Evolutionary conservation across 2,888 invertebrate genomes (phyloP).

Genomic region (Ormyrus rosae): DNA sequence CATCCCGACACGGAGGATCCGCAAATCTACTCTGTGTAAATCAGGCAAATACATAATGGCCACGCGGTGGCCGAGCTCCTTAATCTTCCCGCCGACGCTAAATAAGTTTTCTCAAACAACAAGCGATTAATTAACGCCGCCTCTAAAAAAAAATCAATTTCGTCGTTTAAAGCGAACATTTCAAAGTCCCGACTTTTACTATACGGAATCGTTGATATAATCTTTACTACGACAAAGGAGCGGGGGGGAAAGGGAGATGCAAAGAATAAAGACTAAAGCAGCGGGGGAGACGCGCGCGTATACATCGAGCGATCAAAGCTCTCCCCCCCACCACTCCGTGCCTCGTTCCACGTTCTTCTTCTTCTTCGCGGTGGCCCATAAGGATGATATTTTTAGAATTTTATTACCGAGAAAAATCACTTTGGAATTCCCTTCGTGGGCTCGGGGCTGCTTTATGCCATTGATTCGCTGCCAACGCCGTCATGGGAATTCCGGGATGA

Average conservation of each 20-base stretch:
- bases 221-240: background rate
- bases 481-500: constrained; percentile 15
- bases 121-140: constrained; percentile 19
- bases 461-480: constrained; percentile 22
- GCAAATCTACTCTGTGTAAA: background rate
- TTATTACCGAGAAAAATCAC: constrained; percentile 45
- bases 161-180: background rate
- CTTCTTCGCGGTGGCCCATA: constrained; percentile 28
- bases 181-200: constrained; percentile 13
- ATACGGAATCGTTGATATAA: background rate
- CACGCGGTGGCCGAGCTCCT: background rate
- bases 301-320: constrained; percentile 4
- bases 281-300: background rate
- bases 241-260: background rate
- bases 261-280: background rate
- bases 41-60: background rate
- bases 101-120: background rate
- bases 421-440: constrained; percentile 11
- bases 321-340: background rate
- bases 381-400: constrained; percentile 38
- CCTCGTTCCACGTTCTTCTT: background rate
- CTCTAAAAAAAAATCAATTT: constrained; percentile 34
- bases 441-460: background rate
- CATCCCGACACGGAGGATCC: too few relatives aligned
- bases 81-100: background rate